Percentiles rank a stretch among this genome's conserved stretches.
These are phyloP conservation scores for Hydriomena furcata DNA, from an alignment of 2,888 invertebrate genomes.

Conservation along the genomic window DNA sequence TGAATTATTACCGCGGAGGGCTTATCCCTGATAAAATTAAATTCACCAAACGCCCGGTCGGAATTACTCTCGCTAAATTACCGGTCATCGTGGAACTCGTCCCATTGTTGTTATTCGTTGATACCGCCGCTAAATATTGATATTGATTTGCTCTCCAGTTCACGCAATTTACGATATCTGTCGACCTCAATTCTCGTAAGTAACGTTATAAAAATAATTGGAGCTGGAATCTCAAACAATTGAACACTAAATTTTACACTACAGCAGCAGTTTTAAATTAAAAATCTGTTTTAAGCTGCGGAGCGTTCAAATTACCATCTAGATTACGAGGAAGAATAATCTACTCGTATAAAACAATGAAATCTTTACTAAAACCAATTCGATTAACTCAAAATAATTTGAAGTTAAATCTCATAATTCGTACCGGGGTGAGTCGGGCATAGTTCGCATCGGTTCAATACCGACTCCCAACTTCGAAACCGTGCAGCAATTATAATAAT, in stretches of 20 bases:
- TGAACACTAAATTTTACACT: no score
- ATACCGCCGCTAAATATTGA: conserved; percentile 57
- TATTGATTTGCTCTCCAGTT: conserved; percentile 55
- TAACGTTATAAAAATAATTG: no score
- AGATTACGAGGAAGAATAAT: no score
- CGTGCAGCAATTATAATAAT: conserved; percentile 72
- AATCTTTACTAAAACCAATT: conserved; percentile 1
- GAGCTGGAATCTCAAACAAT: no score
- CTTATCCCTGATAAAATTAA: conserved; percentile 69
- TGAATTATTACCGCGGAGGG: conserved; percentile 61
- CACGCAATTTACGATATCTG: conserved; percentile 30
- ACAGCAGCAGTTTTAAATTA: no score
- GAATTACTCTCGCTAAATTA: conserved; percentile 69
- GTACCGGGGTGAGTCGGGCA: conserved; percentile 47
- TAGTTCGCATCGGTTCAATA: conserved; percentile 51
- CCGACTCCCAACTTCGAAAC: conserved; percentile 58
- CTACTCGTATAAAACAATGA: neutral
- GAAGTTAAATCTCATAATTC: conserved; percentile 50
- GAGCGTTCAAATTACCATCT: neutral
- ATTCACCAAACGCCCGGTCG: conserved; percentile 58
- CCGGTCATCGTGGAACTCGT: conserved; percentile 60
- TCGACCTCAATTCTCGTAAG: conserved; percentile 34
- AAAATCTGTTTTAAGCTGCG: neutral
- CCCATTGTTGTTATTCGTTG: conserved; percentile 56
- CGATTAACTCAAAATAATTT: conserved; percentile 29